Evolutionary conservation across 2,797 vertebrate genomes (phyloP).

Genomic region (Lithobates pipiens): DNA sequence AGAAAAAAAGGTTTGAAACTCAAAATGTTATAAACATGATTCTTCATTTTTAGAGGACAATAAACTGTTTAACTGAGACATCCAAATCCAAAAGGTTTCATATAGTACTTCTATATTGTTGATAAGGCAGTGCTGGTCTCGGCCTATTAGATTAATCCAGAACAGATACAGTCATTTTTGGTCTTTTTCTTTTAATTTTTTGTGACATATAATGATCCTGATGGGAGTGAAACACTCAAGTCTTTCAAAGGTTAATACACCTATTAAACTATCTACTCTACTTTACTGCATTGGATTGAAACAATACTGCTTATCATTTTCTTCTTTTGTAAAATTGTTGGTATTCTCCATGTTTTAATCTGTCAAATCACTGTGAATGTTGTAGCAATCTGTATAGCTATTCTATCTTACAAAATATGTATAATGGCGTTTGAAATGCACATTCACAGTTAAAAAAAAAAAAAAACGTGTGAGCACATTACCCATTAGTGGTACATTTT

Average conservation of each 20-base stretch:
- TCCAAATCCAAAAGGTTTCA: background rate
- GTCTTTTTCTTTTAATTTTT: background rate
- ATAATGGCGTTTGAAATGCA: constrained; percentile 16
- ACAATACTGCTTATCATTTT: background rate
- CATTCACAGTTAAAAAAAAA: constrained; percentile 45
- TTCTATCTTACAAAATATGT: constrained; percentile 34
- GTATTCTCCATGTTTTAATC: constrained; percentile 4
- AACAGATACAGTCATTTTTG: background rate
- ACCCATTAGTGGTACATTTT: constrained; percentile 44
- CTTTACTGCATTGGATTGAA: background rate
- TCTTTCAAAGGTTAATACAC: background rate
- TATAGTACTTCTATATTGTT: background rate
- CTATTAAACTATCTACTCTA: background rate
- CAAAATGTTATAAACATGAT: background rate
- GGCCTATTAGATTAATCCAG: background rate
- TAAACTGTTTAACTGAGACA: no score
- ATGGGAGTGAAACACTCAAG: background rate
- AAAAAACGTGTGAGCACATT: constrained; percentile 42
- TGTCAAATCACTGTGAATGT: constrained; percentile 29
- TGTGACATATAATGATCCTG: background rate
- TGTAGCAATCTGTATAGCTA: constrained; percentile 38
- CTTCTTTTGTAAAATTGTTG: background rate
- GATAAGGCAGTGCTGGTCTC: background rate
- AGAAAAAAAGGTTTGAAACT: background rate
- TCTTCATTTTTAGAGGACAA: no score